Percentiles rank a stretch among this genome's conserved stretches.
phyloP scores from a whole-genome alignment of 2,113 vertebrate genomes.

The Riparia riparia region DNA sequence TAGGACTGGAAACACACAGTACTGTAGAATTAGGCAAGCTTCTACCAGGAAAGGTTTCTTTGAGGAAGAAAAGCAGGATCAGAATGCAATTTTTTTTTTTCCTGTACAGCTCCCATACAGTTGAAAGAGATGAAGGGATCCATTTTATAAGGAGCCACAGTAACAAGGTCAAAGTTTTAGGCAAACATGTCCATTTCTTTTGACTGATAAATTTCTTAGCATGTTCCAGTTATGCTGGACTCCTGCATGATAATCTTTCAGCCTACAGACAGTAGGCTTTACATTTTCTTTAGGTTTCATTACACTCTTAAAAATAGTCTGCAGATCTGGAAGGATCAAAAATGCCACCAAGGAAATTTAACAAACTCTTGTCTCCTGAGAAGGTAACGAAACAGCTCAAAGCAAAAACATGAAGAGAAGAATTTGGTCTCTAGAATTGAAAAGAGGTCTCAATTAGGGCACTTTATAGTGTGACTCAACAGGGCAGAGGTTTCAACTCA shows the following conservation, averaged over 20 bases:
- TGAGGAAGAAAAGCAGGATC: not conserved
- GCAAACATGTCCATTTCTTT: not conserved
- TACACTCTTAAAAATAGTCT: not conserved
- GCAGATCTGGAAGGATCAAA: not conserved
- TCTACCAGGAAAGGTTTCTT: not conserved
- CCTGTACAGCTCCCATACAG: not conserved
- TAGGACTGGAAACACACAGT: not conserved
- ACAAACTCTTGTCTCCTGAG: not conserved
- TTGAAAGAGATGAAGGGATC: not conserved
- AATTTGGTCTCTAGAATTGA: not conserved
- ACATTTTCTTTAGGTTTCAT: not conserved
- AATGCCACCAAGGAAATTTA: not conserved
- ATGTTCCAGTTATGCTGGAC: not conserved
- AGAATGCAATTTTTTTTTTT: not conserved
- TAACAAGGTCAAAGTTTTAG: not conserved
- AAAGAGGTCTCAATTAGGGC: fast-evolving
- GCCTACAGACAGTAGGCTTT: not conserved
- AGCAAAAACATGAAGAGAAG: not conserved
- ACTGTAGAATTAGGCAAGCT: not conserved
- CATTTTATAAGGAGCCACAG: not conserved
- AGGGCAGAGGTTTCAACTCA: not conserved
- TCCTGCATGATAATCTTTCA: not conserved
- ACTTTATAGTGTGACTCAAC: not conserved
- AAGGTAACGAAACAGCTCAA: not conserved
- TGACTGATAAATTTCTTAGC: not conserved